A percentile compares a stretch with the other conserved stretches of the same genome.
Conservation (phyloP, 1,140 invertebrate species). For the Apolygus lucorum region DNA sequence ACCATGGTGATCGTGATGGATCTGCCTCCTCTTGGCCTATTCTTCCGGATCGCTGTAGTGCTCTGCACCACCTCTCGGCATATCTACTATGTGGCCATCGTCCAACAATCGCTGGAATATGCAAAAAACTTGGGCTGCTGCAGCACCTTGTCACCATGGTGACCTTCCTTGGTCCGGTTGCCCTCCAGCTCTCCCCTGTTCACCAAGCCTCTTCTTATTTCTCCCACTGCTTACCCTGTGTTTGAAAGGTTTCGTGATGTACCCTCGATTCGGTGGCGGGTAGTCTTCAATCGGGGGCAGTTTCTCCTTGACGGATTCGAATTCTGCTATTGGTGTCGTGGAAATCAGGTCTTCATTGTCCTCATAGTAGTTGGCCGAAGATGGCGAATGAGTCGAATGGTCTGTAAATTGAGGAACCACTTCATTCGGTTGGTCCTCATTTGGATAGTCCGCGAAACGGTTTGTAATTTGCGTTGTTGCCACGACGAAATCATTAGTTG, state of each 20-base stretch:
- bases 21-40: not conserved
- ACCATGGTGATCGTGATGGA: not conserved
- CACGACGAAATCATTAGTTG: too few relatives aligned
- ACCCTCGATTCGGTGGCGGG: not conserved
- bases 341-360: not conserved
- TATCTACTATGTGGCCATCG: too few relatives aligned
- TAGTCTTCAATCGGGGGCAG: not conserved
- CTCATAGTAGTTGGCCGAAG: not conserved
- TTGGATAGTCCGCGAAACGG: too few relatives aligned
- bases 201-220: not conserved
- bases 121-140: constrained; percentile 18
- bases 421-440: not conserved
- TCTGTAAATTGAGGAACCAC: not conserved
- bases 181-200: not conserved
- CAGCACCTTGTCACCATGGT: constrained; percentile 10
- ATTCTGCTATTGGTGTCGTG: not conserved
- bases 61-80: not conserved
- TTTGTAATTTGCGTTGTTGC: too few relatives aligned
- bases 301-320: not conserved
- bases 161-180: not conserved
- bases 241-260: not conserved
- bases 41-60: not conserved
- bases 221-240: not conserved
- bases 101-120: constrained; percentile 18
- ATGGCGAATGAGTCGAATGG: too few relatives aligned